Base-by-base conservation (phyloP, 2,797 vertebrate species). In the Ispidina lecontei region DNA sequence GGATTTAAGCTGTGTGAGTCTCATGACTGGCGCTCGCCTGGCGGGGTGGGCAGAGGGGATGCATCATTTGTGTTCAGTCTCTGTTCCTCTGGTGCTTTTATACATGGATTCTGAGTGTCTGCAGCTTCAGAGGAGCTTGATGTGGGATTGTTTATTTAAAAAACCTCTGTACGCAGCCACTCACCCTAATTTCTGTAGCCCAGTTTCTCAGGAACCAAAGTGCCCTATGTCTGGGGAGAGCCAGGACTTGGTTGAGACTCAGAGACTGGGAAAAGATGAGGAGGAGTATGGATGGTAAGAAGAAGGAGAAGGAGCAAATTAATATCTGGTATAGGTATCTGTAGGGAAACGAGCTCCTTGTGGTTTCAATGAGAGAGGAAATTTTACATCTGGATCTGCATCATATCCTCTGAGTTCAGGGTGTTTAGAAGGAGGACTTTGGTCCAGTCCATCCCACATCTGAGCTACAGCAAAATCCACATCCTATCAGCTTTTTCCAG, bases 1-100 rank as follows among this genome's bases (percentile, higher is more conserved):
- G 92, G 90, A 84, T 93, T 94, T 84, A 47, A 58, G 75, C 83
- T 55, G 79, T 72, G 72, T 5, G 79, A 85, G 85, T 89, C 87
- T 71, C 90, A 89, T 93, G 94, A 89, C 91, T 64, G 72, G 58
- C 18, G 49, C 87, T 93, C 2, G 52, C 84, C 62, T 14, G 9
- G 87, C 39, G 1, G 73, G 90, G 77, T 81, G 93, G 90, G 84
- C 82, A 93, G 84, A 22, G 77, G 90, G 70, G 70, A 25, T n/a
- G 51, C 72, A 17, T 22, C 18, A 3, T 41, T 25, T 22, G 35
- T 39, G 3, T 85, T 70, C 84, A 39, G 49, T 64, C 72, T 88
- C 64, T 39, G 14, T 39, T 62, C 22, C 89, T 77, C 70, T 41
- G 3, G 7, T 55, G 78, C 35, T 84, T 94, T 77, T 47, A 76